These are phyloP conservation scores for Ashinkailepas kermadecensis DNA, from an alignment of 2,888 invertebrate species.

Conservation along the genomic window DNA sequence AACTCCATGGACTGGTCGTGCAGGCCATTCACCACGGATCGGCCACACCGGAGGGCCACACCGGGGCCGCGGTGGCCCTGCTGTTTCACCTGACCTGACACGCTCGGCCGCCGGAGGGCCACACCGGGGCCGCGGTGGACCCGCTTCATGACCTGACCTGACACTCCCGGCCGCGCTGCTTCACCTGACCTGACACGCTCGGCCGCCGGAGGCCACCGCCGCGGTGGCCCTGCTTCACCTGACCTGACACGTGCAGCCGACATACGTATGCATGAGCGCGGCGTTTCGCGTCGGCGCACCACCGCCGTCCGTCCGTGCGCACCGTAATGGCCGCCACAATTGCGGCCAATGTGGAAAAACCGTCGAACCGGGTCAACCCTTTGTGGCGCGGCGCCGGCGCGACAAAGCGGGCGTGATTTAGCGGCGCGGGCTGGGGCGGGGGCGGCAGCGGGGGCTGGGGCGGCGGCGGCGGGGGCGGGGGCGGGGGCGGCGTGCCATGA, in stretches of 20 bases:
- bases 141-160: conserved; percentile 32
- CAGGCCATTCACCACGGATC: no score
- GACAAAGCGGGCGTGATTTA: background rate
- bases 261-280: conserved; percentile 38
- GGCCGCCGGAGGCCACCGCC: conserved; percentile 37
- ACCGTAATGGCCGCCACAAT: conserved; percentile 38
- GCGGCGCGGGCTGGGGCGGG: background rate
- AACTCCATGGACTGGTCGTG: no score
- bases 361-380: background rate
- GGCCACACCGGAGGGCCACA: no score
- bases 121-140: conserved; percentile 39
- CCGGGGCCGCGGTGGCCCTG: no score
- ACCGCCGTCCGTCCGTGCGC: conserved; percentile 39
- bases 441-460: no score
- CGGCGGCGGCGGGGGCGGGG: conserved; percentile 27
- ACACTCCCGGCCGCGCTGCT: no score
- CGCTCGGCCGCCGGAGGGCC: background rate
- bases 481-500: conserved; percentile 34
- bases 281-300: conserved; percentile 46
- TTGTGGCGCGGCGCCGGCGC: background rate
- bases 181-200: no score
- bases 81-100: no score
- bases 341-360: conserved; percentile 1
- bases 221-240: conserved; percentile 34
- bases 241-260: conserved; percentile 35